Conservation (phyloP, 53 echinoderm and acorn worm genomes). For the Holothuria leucospilota region DNA sequence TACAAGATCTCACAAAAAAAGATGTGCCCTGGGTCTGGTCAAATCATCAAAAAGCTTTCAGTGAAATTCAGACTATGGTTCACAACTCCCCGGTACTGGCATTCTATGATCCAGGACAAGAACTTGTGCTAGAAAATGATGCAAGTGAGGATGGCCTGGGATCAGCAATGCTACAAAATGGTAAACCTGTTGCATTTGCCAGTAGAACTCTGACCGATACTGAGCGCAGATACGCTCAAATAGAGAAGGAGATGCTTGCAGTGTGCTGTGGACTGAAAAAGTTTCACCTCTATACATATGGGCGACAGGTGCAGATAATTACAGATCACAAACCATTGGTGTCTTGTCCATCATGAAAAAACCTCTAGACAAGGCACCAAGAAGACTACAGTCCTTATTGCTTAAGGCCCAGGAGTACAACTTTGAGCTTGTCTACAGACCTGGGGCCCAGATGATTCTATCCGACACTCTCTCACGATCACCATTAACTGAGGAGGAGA, state of each 20-base stretch:
- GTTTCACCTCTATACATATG: conserved; percentile 44
- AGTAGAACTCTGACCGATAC: conserved; percentile 70
- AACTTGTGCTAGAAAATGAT: conserved; percentile 56
- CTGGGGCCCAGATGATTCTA: conserved; percentile 13
- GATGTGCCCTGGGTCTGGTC: too few relatives aligned
- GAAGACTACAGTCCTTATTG: conserved; percentile 38
- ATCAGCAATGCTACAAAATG: conserved; percentile 56
- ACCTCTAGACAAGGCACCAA: conserved; percentile 36
- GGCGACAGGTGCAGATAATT: too few relatives aligned
- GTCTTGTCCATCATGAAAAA: not conserved
- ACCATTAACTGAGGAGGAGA: too few relatives aligned
- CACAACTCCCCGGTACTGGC: conserved; percentile 30
- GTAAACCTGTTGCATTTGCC: conserved; percentile 59
- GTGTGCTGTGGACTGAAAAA: conserved; percentile 43
- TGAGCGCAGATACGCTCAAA: conserved; percentile 60
- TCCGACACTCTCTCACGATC: conserved; percentile 44
- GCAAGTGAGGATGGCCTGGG: conserved; percentile 64
- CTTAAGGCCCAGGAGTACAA: conserved; percentile 2
- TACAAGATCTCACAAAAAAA: too few relatives aligned
- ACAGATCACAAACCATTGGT: conserved; percentile 63
- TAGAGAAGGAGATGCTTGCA: conserved; percentile 54
- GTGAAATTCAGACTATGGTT: too few relatives aligned
- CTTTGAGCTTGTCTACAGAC: conserved; percentile 45
- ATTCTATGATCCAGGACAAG: conserved; percentile 64
- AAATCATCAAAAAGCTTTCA: too few relatives aligned